Conservation (phyloP, 2,888 invertebrate genomes). For the Euproctis similis region DNA sequence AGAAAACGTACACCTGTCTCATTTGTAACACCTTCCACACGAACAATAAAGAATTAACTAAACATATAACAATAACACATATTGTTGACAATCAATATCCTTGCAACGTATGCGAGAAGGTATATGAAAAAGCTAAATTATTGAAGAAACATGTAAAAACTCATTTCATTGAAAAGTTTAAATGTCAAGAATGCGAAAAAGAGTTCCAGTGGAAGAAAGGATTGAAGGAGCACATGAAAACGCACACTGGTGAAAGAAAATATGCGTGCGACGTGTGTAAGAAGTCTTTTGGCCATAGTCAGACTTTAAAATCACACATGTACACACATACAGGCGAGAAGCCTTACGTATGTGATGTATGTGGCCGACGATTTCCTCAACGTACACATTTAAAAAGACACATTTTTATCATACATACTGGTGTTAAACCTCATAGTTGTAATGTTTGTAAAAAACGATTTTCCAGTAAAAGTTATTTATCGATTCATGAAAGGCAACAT, state of each 20-base stretch:
- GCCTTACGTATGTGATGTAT: constrained; percentile 58
- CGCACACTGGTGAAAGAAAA: constrained; percentile 51
- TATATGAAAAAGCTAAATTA: constrained; percentile 39
- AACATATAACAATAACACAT: constrained; percentile 43
- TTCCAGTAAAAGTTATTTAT: constrained; percentile 58
- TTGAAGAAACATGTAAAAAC: constrained; percentile 48
- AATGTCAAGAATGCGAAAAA: constrained; percentile 47
- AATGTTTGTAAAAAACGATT: constrained; percentile 55
- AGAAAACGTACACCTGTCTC: constrained; percentile 44
- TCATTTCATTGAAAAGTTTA: constrained; percentile 50
- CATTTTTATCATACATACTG: constrained; percentile 56
- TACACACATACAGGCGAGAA: constrained; percentile 57
- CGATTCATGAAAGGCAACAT: constrained; percentile 56
- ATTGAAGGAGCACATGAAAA: constrained; percentile 57
- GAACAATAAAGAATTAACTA: constrained; percentile 47
- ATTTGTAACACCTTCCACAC: constrained; percentile 43
- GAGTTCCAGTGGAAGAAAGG: constrained; percentile 55
- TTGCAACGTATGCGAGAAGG: constrained; percentile 43
- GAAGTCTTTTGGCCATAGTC: constrained; percentile 54
- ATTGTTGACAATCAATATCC: constrained; percentile 33
- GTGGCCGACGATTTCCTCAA: constrained; percentile 54
- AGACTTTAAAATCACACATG: constrained; percentile 59
- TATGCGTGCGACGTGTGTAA: constrained; percentile 46
- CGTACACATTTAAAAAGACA: constrained; percentile 58
- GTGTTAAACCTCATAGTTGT: constrained; percentile 50